A percentile compares a stretch with the other conserved stretches of the same genome.
These are phyloP conservation scores for Callospermophilus lateralis DNA, from an alignment of 2,113 vertebrate genomes.

Conservation along the genomic window DNA sequence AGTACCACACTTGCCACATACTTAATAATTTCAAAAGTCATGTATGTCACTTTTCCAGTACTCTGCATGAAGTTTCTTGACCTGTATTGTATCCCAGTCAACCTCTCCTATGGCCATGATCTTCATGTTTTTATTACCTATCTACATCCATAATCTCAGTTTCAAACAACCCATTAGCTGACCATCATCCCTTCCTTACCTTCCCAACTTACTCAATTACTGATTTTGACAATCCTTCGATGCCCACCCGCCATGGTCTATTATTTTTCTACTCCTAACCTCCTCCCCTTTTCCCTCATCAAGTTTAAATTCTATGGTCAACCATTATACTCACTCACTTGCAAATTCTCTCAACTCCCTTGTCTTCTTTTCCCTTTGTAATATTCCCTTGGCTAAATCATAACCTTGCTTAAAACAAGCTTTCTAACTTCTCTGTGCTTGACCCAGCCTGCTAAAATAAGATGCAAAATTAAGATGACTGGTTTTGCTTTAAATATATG, in stretches of 20 bases:
- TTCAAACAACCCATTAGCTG: background rate
- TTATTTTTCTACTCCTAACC: background rate
- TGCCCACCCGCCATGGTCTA: background rate
- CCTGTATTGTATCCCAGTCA: background rate
- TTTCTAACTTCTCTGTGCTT: conserved; percentile 36
- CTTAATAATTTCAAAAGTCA: conserved; percentile 1
- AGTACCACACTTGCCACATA: background rate
- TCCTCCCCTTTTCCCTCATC: background rate
- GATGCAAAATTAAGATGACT: background rate
- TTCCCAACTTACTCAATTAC: background rate
- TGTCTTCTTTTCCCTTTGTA: background rate
- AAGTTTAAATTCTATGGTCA: conserved; percentile 2
- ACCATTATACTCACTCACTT: background rate
- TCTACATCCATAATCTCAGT: background rate
- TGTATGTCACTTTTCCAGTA: background rate
- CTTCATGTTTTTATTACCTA: conserved; percentile 35
- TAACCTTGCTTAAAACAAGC: conserved; percentile 28
- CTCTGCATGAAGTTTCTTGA: background rate
- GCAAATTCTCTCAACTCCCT: background rate
- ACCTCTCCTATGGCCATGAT: background rate
- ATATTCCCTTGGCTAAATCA: background rate
- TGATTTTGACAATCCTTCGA: background rate
- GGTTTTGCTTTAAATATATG: conserved; percentile 5
- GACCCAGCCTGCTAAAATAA: background rate
- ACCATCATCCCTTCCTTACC: background rate